Evolutionary conservation across 1,140 invertebrate species (phyloP), one percentile per base, ranked within the genome.

Genomic region (Drosophila ambigua): DNA sequence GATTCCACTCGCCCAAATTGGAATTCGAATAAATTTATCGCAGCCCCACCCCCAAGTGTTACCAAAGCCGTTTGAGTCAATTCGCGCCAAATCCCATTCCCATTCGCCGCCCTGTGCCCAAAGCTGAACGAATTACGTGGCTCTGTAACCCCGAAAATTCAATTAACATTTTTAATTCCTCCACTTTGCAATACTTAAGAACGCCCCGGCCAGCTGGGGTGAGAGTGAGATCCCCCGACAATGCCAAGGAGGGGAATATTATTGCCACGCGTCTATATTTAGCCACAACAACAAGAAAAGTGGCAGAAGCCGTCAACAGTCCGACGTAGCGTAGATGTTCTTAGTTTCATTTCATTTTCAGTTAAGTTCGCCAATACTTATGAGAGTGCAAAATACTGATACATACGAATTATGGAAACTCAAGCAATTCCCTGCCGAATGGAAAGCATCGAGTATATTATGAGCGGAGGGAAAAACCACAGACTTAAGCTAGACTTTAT

Each of bases 151-250:
- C 46, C 39, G 28, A 67, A 39, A 69, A 69, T 68, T 69, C 51
- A 69, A 69, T 69, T 69, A 69, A 68, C 66, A 68, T 69, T 57
- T 69, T 69, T 69, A 57, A 69, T 69, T 68, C 66, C 51, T 52
- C 15, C 64, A 57, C 63, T 69, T 69, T 67, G 51, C 50, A 57
- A 50, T 67, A 49, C 64, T 57, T 49, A 69, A 49, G 63, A 54
- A 68, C 45, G 24, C 24, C 44, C 43, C 43, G 26, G 2, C 20
- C 26, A 11, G 20, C 28, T n/a, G 28, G 16, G 16, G 35, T 11
- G 3, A 4, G 55, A 41, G 28, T 11, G 31, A 11, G 31, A 35
- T 4, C 31, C 31, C 31, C 31, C 31, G 31, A 41, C 31, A 54
- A 54, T 67, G 16, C 20, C 16, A 28, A 41, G 15, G 50, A 24